Percentiles rank a stretch among this genome's conserved stretches.
phyloP scores from a whole-genome alignment of 2,113 vertebrate genomes.

The Tachysurus vachellii region DNA sequence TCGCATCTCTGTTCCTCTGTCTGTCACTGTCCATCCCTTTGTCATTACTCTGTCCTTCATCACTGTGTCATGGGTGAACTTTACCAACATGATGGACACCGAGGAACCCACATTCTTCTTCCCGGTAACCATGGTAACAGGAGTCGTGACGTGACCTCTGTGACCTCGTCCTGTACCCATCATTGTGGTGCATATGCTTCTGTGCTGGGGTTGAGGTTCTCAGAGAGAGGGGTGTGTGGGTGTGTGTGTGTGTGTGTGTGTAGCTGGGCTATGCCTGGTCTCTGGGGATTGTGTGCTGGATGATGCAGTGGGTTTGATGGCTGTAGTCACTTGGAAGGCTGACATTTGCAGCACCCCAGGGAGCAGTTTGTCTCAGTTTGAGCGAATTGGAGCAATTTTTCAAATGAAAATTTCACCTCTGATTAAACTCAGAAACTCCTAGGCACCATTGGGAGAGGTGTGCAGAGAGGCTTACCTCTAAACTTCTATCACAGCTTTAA shows the following conservation, averaged over 20 bases:
- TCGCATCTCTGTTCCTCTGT: neutral
- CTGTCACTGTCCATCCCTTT: neutral
- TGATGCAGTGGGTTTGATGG: slow-evolving; percentile 29
- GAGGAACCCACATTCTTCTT: neutral
- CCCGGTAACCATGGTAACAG: slow-evolving; percentile 13
- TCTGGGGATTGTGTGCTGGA: slow-evolving; percentile 11
- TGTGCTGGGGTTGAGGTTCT: neutral
- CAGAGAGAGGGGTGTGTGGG: neutral
- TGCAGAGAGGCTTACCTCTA: neutral
- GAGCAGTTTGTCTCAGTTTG: slow-evolving; percentile 32
- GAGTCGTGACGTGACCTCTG: slow-evolving; percentile 12
- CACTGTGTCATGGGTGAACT: slow-evolving; percentile 28
- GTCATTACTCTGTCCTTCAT: slow-evolving; percentile 36
- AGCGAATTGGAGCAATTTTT: slow-evolving; percentile 37
- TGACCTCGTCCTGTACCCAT: slow-evolving; percentile 26
- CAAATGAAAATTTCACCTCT: slow-evolving; percentile 39
- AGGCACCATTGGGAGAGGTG: neutral
- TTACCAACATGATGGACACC: slow-evolving; percentile 7
- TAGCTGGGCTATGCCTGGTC: neutral
- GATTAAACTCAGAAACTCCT: slow-evolving; percentile 13
- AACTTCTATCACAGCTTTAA: slow-evolving; percentile 23
- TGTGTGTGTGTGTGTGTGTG: slow-evolving; percentile 3
- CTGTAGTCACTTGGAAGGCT: slow-evolving; percentile 28
- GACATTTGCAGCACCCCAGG: slow-evolving; percentile 35
- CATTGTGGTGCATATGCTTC: slow-evolving; percentile 20